Base-by-base conservation (phyloP, 2,888 invertebrate genomes). In the Chrysopilus asiliformis region DNA sequence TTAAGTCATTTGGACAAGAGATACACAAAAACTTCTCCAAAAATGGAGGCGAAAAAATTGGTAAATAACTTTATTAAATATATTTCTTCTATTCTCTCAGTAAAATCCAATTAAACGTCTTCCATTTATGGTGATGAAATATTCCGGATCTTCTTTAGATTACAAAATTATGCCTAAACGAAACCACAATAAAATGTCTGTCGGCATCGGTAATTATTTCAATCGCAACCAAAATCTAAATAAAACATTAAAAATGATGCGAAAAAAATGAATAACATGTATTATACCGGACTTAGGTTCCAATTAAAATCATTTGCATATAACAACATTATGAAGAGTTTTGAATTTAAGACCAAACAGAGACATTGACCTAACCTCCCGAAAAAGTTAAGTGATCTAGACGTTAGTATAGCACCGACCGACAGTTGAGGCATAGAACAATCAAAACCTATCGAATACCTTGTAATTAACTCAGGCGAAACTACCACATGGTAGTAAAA, bases 331-430 rank as follows among this genome's bases (percentile, higher is more conserved):
- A 24, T 7, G 19, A 10, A 14, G 29, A 12, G 7, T 20, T 9
- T 12, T 19, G 12, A 20, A 35, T 35, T 27, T 13, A 9, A 34
- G 18, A 10, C 18, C 31, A 17, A 16, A 17, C 15, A 18, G 26
- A 40, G 40, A 42, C 42, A 42, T 42, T 42, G 42, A 42, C 42
- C 42, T 38, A 38, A 40, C 42, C 37, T 38, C 39, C 28, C 33
- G 33, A 30, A 28, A 42, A 39, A 39, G 30, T 24, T 32, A 36
- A 40, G 25, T 42, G 35, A 38, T 42, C 25, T 34, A 39, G 37
- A 39, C 42, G 37, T 15, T 19, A 22, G 22, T 10, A 8, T 22
- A 10, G 22, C 22, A 22, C 7, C 22, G 7, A 22, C 22, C 7
- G 10, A 10, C n/a, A 26, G n/a, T 12, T 5, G n/a, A 10, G 26